Base-by-base conservation (phyloP, 2,888 invertebrate species). In the Spilarctia lutea region DNA sequence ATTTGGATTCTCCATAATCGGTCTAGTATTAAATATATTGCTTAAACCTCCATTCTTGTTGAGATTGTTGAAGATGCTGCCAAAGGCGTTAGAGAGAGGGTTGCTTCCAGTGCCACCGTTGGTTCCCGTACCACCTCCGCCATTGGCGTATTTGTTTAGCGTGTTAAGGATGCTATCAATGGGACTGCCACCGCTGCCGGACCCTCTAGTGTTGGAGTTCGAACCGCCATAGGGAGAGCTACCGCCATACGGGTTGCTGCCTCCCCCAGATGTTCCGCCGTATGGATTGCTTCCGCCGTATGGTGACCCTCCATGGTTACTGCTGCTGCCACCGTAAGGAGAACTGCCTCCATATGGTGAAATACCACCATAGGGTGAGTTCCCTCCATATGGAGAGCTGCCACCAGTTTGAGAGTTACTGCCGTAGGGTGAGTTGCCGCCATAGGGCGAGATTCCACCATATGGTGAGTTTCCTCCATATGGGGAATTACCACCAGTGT, bases 1-100 rank as follows among this genome's bases (percentile, higher is more conserved):
- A 84, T 92, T 94, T 30, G 96, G 96, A 80, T 96, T 96, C 85
- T 94, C 93, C 89, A 91, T 90, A 39, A 96, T 92, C 0, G 96
- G 96, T 75, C 96, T 89, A 65, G 96, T 95, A 86, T 96, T 94
- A 78, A 94, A 90, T 3, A 94, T 81, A 79, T 88, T 90, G 85
- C 85, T 91, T 42, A 76, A 70, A 75, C 79, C 84, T 65, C 88
- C 94, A 80, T 84, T 92, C 83, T 94, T 71, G 71, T 48, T 48
- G 65, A 71, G 87, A 82, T 90, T 93, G 39, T 94, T 92, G 78
- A 96, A 91, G 83, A 96, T 92, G 83, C 91, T 94, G 35, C 94
- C 90, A 48, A 85, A 76, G 30, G 86, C 75, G 70, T 83, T 79
- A 20, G 85, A 76, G 0, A 96, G 81, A 35, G 76, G 76, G 65